These are phyloP conservation scores for Bujurquina vittata DNA, from an alignment of 2,113 vertebrate species.

Conservation along the genomic window DNA sequence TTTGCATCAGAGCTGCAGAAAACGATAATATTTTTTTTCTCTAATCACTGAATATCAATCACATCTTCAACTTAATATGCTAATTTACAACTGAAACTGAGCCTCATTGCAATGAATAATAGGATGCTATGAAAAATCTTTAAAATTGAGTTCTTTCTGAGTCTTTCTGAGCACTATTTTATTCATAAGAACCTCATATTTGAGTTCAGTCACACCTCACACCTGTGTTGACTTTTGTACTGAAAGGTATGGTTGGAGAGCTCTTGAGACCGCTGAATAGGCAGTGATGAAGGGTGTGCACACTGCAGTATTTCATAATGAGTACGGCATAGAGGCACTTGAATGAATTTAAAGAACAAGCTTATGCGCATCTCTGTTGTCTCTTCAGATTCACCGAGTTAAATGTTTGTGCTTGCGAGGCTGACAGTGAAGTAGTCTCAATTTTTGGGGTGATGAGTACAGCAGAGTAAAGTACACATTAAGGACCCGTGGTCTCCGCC, in stretches of 20 bases:
- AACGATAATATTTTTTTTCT: not conserved
- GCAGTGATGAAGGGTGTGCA: conserved; percentile 27
- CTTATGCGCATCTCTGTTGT: conserved; percentile 1
- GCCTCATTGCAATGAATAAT: not conserved
- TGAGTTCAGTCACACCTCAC: conserved; percentile 40
- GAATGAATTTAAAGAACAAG: conserved; percentile 14
- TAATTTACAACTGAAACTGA: not conserved
- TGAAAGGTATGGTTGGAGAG: conserved; percentile 29
- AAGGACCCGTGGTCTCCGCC: not conserved
- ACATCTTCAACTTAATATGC: not conserved
- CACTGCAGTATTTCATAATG: conserved; percentile 16
- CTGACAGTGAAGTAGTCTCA: not conserved
- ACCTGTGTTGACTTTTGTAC: conserved; percentile 51
- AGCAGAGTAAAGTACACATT: not conserved
- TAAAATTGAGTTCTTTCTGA: not conserved
- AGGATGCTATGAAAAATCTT: not conserved
- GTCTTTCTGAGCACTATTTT: not conserved
- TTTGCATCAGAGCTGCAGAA: no score
- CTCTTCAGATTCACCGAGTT: conserved; percentile 8
- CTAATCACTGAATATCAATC: not conserved
- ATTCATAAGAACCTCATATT: conserved; percentile 32
- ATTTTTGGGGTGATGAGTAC: not conserved
- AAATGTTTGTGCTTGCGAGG: not conserved
- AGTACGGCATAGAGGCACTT: conserved; percentile 5
- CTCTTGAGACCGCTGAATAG: conserved; percentile 22